These are phyloP conservation scores for Sceloporus tristichus DNA, from an alignment of 2,113 vertebrate genomes.

Conservation along the genomic window DNA sequence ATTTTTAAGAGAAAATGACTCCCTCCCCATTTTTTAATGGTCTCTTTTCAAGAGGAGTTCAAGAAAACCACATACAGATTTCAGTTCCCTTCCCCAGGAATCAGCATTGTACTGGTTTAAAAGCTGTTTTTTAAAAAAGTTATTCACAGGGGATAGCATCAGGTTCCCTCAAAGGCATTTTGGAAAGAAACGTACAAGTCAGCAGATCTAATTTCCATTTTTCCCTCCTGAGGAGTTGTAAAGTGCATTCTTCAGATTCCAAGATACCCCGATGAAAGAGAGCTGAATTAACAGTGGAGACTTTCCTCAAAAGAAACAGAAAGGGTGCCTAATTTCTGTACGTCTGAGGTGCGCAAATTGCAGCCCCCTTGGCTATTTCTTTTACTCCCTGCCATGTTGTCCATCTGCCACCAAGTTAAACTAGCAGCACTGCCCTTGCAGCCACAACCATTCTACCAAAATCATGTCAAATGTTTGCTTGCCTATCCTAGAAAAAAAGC, in stretches of 20 bases:
- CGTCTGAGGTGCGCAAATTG: not conserved
- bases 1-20: not conserved
- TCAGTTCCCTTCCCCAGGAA: rapidly evolving
- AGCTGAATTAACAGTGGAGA: not conserved
- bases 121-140: not conserved
- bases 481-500: not conserved
- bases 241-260: conserved; percentile 62
- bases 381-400: not conserved
- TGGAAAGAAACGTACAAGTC: not conserved
- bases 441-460: not conserved
- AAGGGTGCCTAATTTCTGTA: conserved; percentile 36
- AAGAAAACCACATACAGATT: not conserved
- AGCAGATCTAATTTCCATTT: conserved; percentile 25
- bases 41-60: not conserved
- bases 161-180: not conserved
- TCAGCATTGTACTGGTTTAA: rapidly evolving
- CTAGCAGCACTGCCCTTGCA: not conserved
- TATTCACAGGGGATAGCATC: not conserved
- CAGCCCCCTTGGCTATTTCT: not conserved
- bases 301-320: conserved; percentile 50
- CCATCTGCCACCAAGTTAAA: not conserved
- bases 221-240: conserved; percentile 49
- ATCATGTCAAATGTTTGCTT: not conserved
- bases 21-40: not conserved
- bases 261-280: conserved; percentile 48